Evolutionary conservation across 2,797 vertebrate species (phyloP), one percentile per base, ranked within the genome.

Genomic region (Notoglanidium macrostoma): DNA sequence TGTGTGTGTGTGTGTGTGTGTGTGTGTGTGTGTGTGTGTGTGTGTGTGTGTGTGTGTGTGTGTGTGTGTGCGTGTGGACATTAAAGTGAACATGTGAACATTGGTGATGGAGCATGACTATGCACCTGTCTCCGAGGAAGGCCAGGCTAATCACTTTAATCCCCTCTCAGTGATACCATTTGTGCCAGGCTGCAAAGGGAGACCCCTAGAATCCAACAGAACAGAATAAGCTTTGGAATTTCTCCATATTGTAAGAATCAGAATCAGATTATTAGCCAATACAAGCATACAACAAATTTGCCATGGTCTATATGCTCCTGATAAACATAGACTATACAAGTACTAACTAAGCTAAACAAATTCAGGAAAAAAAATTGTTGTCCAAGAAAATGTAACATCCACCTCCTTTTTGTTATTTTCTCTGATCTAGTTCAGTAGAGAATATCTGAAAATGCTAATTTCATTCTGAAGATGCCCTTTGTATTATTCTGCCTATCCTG

Each of bases 71-170:
- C 3, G 35, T 35, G 35, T 35, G 35, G 35, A 35, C 44, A 83
- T 35, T 61, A 85, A 46, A 78, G 35, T 57, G 70, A 26, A 54
- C 72, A 55, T 8, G 35, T 57, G 70, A 26, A 54, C 72, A 55
- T 8, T 29, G 54, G 15, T 26, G 54, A 55, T 74, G 84, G 83
- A 92, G 91, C 87, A 82, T 94, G 92, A 93, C 87, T 81, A 80
- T 91, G 92, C 93, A 95, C 94, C 93, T 94, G 93, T 94, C 89
- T 88, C 74, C 91, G 87, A 91, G 89, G 92, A 92, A 92, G 93
- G 91, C 87, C 90, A 85, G 86, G 86, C 85, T 94, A 94, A 93
- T 92, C 87, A 82, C 87, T 92, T 83, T 92, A 91, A 91, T 91
- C 91, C 90, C 87, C 83, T 87, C 21, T 32, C 85, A 73, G 89